phyloP scores from a whole-genome alignment of 2,888 invertebrate species.

The Drosophila mimica region DNA sequence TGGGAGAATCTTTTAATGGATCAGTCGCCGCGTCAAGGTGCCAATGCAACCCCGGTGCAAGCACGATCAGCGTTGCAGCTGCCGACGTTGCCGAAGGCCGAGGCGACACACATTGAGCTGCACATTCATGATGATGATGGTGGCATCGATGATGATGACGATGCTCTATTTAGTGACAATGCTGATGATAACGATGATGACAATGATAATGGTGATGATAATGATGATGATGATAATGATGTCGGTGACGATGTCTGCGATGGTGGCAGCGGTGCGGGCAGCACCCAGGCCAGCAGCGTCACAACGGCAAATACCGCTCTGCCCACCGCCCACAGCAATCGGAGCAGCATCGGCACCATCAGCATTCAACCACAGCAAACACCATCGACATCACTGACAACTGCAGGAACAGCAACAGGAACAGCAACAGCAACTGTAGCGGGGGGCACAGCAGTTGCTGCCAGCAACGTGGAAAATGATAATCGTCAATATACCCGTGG shows the following conservation, averaged over 20 bases:
- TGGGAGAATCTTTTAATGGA: constrained; percentile 85
- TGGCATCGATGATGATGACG: constrained; percentile 51
- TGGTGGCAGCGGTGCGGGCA: constrained; percentile 43
- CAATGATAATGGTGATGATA: constrained; percentile 40
- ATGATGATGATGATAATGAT: constrained; percentile 35
- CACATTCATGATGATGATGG: constrained; percentile 58
- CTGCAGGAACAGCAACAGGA: constrained; percentile 34
- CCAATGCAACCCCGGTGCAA: constrained; percentile 26
- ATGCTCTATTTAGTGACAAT: constrained; percentile 29
- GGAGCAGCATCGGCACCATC: constrained; percentile 66
- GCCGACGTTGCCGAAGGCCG: background rate
- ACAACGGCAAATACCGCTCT: constrained; percentile 34
- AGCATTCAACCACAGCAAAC: constrained; percentile 53
- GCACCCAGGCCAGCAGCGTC: constrained; percentile 40
- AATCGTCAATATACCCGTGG: constrained; percentile 82
- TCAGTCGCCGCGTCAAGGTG: constrained; percentile 58
- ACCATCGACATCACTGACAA: background rate
- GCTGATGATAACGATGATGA: constrained; percentile 57
- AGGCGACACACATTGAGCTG: constrained; percentile 53
- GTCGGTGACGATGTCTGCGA: constrained; percentile 63
- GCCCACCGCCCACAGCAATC: constrained; percentile 41
- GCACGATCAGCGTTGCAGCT: background rate
- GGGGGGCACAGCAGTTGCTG: constrained; percentile 1
- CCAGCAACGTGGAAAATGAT: constrained; percentile 73
- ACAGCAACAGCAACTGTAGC: constrained; percentile 12